Conservation (phyloP, 2,797 vertebrate genomes). For the Pagetopsis macropterus region DNA sequence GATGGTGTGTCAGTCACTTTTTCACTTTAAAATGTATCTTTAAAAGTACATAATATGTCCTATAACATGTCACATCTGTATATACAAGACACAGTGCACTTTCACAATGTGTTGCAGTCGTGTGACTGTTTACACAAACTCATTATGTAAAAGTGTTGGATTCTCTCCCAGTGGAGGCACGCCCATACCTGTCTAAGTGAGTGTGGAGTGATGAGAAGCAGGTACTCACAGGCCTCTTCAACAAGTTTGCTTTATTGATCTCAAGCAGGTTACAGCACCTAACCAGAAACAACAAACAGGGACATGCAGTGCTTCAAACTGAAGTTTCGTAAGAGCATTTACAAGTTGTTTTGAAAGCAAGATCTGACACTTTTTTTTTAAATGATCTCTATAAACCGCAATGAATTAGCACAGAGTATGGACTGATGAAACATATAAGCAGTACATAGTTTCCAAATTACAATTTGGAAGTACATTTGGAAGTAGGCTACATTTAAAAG, state of each 20-base stretch:
- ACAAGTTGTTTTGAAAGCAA: slow-evolving; percentile 29
- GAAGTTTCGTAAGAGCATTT: slow-evolving; percentile 9
- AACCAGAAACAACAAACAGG: slow-evolving; percentile 33
- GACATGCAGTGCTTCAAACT: background rate
- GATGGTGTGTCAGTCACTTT: background rate
- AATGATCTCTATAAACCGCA: background rate
- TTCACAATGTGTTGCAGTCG: slow-evolving; percentile 17
- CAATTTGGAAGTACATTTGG: too few relatives aligned
- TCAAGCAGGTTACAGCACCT: slow-evolving; percentile 13
- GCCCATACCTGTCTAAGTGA: slow-evolving; percentile 54
- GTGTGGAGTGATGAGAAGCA: slow-evolving; percentile 51
- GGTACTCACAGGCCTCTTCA: slow-evolving; percentile 36
- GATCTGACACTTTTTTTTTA: background rate
- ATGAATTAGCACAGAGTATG: background rate
- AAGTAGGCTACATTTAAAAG: background rate
- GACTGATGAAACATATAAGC: background rate
- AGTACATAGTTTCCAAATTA: too few relatives aligned
- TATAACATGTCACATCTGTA: slow-evolving; percentile 9
- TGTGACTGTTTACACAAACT: slow-evolving; percentile 9
- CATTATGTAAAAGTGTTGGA: slow-evolving; percentile 48
- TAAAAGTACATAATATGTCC: background rate
- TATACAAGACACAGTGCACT: slow-evolving; percentile 12
- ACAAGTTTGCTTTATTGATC: slow-evolving; percentile 40
- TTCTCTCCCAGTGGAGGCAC: slow-evolving; percentile 46
- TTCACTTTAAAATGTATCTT: too few relatives aligned